phyloP scores from a whole-genome alignment of 2,888 invertebrate species.

The Drosophila ustulata region DNA sequence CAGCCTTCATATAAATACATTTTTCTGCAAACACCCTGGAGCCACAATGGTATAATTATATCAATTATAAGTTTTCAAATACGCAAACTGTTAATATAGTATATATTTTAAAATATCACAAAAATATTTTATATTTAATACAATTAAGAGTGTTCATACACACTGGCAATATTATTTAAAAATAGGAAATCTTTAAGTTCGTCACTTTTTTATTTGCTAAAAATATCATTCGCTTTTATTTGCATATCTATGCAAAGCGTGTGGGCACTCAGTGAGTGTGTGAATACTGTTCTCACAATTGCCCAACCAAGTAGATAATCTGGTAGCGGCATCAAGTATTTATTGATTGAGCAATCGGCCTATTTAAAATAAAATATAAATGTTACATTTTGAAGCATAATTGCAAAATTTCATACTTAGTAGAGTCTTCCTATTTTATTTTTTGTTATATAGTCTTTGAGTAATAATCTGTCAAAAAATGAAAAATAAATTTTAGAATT shows the following conservation, averaged over 20 bases:
- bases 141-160: too few species aligned
- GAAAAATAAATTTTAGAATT: neutral
- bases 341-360: too few species aligned
- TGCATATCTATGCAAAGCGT: constrained; percentile 30
- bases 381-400: too few species aligned
- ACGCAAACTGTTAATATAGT: neutral
- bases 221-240: constrained; percentile 28
- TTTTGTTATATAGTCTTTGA: too few species aligned
- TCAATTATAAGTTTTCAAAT: neutral
- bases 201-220: neutral
- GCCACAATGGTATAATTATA: neutral
- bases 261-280: constrained; percentile 25
- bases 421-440: too few species aligned
- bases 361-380: too few species aligned
- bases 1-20: too few species aligned
- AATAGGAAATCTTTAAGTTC: neutral
- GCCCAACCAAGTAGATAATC: constrained; percentile 1
- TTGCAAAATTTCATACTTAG: neutral
- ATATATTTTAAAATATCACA: neutral
- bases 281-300: neutral
- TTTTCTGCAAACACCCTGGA: constrained; percentile 24
- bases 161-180: too few species aligned
- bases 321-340: neutral
- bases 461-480: too few species aligned
- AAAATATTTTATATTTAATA: too few species aligned